Evolutionary conservation across 1,140 invertebrate species (phyloP), one percentile per base, ranked within the genome.

Genomic region (Drosophila baimaii): DNA sequence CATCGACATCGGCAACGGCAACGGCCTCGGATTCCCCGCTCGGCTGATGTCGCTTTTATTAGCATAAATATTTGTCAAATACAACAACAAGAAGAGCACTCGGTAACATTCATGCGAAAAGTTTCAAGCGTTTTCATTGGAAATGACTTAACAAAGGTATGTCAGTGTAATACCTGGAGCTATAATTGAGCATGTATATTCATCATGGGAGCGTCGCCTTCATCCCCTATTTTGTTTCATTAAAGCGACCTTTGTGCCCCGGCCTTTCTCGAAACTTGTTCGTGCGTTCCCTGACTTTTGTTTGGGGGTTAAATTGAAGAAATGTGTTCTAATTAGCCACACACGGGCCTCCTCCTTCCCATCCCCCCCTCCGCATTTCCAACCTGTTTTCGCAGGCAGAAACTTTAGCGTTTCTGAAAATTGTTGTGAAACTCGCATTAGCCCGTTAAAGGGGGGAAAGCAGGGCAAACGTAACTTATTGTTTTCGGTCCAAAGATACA

Each of bases 1-100:
- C 51, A 33, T 15, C 29, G 51, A 8, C 47, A 19, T 19, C 23
- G 25, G 46, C 47, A 17, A 15, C 13, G 31, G 31, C 43, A 62
- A 47, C 66, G 23, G 39, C 41, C 21, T 19, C 31, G 23, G 17
- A 17, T 33, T 59, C 21, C 23, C 31, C 23, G n/a, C 21, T 65
- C 17, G 49, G 63, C 47, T 69, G 63, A 49, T 77, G 61, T 49
- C 73, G 77, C 82, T 78, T 85, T 85, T 85, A 85, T 85, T 85
- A 86, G 82, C 82, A 85, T 85, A 85, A 81, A 85, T 85, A 85
- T 85, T 85, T 85, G 82, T 85, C 79, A 86, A 85, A 85, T 78
- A 58, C 82, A 72, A 58, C 44, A 79, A 56, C 57, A 71, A 62
- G 58, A 55, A 55, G 73, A 68, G 78, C 65, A 23, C 51, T 54